Conservation (phyloP, 1,140 invertebrate species). For the Formica exsecta region DNA sequence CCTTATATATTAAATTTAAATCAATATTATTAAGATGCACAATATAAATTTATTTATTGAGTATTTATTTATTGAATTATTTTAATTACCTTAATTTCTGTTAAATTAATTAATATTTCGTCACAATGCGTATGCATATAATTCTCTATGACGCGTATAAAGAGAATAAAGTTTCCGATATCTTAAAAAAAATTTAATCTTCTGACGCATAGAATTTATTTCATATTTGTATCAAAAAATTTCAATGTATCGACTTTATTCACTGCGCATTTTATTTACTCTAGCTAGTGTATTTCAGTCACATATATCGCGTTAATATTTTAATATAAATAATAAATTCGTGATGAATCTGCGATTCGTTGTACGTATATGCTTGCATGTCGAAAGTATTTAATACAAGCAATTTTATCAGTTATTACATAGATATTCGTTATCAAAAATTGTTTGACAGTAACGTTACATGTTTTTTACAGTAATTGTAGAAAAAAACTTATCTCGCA, state of each 20-base stretch:
- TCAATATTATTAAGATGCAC: neutral
- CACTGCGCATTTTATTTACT: neutral
- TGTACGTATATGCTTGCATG: neutral
- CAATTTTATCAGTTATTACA: conserved; percentile 24
- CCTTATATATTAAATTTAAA: neutral
- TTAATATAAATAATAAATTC: neutral
- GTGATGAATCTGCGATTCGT: neutral
- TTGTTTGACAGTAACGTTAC: neutral
- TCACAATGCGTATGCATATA: neutral
- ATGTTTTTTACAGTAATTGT: neutral
- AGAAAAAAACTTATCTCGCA: neutral
- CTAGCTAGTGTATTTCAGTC: neutral
- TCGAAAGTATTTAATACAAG: neutral
- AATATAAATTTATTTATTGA: neutral
- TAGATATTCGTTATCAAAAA: no score
- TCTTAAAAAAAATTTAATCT: neutral
- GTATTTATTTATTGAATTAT: neutral
- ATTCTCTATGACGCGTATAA: no score
- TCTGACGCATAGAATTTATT: neutral
- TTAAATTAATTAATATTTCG: neutral
- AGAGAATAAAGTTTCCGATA: neutral
- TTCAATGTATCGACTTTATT: neutral
- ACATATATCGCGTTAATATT: neutral
- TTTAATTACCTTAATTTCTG: neutral
- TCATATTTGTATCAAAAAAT: neutral